phyloP scores from a whole-genome alignment of 2,888 invertebrate species.

The Diachrysia chrysitis region DNA sequence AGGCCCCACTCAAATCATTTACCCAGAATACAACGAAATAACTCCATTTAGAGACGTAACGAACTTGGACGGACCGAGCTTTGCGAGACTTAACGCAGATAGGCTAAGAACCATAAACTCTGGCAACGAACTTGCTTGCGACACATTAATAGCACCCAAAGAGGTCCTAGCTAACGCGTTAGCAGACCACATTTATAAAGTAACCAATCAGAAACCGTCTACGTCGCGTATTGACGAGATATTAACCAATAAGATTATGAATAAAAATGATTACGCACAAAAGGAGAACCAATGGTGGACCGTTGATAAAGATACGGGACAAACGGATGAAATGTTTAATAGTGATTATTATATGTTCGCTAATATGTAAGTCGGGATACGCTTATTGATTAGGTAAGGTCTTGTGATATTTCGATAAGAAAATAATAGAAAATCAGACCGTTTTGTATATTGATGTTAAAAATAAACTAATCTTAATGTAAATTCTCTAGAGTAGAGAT shows the following conservation, averaged over 20 bases:
- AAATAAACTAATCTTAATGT: too few relatives aligned
- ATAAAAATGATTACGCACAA: slow-evolving; percentile 61
- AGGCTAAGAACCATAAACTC: slow-evolving; percentile 78
- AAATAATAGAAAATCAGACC: not conserved
- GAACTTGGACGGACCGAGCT: slow-evolving; percentile 80
- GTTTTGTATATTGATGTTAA: not conserved
- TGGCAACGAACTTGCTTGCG: slow-evolving; percentile 75
- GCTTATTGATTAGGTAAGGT: slow-evolving; percentile 41
- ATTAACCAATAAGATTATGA: slow-evolving; percentile 83
- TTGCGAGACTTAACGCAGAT: slow-evolving; percentile 84
- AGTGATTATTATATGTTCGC: slow-evolving; percentile 80
- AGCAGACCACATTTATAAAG: slow-evolving; percentile 86
- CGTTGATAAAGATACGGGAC: slow-evolving; percentile 74
- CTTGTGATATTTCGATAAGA: slow-evolving; percentile 45
- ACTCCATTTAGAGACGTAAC: slow-evolving; percentile 77
- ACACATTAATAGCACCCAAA: slow-evolving; percentile 84
- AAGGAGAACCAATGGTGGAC: slow-evolving; percentile 85
- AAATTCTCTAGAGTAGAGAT: too few relatives aligned
- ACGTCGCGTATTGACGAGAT: slow-evolving; percentile 84
- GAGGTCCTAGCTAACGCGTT: slow-evolving; percentile 83
- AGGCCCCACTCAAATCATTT: slow-evolving; percentile 43
- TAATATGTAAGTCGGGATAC: slow-evolving; percentile 64
- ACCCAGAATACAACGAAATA: slow-evolving; percentile 56
- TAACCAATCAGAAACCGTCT: slow-evolving; percentile 87
- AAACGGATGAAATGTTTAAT: slow-evolving; percentile 72